These are phyloP conservation scores for Hirtodrosophila alboralis DNA, from an alignment of 2,888 invertebrate species.

Conservation along the genomic window DNA sequence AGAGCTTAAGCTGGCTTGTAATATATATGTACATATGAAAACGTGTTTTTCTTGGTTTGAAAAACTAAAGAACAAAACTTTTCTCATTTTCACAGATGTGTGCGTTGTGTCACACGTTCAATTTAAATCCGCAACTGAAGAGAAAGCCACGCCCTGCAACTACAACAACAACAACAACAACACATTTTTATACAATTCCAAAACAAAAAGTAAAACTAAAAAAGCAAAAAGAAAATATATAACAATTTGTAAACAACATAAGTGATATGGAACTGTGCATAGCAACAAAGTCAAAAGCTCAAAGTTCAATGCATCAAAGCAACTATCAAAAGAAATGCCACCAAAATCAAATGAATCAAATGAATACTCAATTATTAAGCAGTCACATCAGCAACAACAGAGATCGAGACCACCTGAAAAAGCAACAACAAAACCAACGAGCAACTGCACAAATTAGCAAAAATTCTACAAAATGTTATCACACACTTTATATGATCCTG, in stretches of 20 bases:
- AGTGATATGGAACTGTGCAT: slow-evolving; percentile 77
- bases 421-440: slow-evolving; percentile 74
- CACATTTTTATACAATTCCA: slow-evolving; percentile 25
- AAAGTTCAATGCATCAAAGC: slow-evolving; percentile 72
- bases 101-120: slow-evolving; percentile 53
- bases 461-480: slow-evolving; percentile 37
- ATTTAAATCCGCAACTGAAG: slow-evolving; percentile 54
- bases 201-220: slow-evolving; percentile 6
- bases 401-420: slow-evolving; percentile 70
- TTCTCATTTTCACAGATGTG: slow-evolving; percentile 72
- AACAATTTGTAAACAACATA: too few relatives aligned
- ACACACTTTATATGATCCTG: slow-evolving; percentile 42
- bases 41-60: too few relatives aligned
- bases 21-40: too few relatives aligned
- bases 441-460: slow-evolving; percentile 51
- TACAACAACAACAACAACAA: slow-evolving; percentile 29
- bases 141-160: slow-evolving; percentile 63
- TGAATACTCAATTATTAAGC: slow-evolving; percentile 28
- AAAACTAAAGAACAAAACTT: slow-evolving; percentile 39
- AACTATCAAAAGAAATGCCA: slow-evolving; percentile 71
- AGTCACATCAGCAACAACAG: slow-evolving; percentile 51
- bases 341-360: slow-evolving; percentile 46
- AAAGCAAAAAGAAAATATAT: slow-evolving; percentile 28
- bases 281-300: slow-evolving; percentile 74
- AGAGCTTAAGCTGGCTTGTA: background rate